These are phyloP conservation scores for Vireo griseus DNA, from an alignment of 2,797 vertebrate species.

Conservation along the genomic window DNA sequence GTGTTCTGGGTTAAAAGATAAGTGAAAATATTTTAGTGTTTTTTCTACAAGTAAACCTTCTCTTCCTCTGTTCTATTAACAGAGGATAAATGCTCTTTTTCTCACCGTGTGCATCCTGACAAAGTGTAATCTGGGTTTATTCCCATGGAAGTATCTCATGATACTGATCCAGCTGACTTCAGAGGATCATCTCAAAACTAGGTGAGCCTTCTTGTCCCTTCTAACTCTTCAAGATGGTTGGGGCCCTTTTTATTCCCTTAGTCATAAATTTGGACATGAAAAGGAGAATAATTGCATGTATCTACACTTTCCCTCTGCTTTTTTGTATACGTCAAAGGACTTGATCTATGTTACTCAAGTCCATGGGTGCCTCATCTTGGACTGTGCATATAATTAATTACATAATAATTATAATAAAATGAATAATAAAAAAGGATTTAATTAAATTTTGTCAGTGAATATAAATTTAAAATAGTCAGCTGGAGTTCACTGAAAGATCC, in stretches of 20 bases:
- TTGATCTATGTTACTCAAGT: not conserved
- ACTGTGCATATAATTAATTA: not conserved
- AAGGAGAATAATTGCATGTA: not conserved
- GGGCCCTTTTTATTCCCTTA: not conserved
- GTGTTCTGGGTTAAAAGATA: not conserved
- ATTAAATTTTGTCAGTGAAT: not conserved
- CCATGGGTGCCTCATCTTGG: not conserved
- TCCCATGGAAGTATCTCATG: not conserved
- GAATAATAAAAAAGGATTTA: not conserved
- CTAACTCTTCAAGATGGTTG: not conserved
- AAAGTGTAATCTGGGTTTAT: not conserved
- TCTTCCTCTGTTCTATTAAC: not conserved
- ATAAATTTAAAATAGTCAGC: not conserved
- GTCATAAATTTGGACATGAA: not conserved
- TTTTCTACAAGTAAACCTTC: not conserved
- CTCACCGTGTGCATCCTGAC: not conserved
- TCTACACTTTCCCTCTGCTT: not conserved
- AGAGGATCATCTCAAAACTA: not conserved
- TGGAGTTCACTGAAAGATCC: not conserved
- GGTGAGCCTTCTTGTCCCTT: not conserved
- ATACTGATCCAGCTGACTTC: not conserved
- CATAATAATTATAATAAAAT: not conserved
- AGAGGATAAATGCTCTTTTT: not conserved
- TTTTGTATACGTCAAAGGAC: not conserved
- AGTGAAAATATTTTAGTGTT: not conserved